Conservation (phyloP, 2,888 invertebrate genomes). For the Tenthredo notha region DNA sequence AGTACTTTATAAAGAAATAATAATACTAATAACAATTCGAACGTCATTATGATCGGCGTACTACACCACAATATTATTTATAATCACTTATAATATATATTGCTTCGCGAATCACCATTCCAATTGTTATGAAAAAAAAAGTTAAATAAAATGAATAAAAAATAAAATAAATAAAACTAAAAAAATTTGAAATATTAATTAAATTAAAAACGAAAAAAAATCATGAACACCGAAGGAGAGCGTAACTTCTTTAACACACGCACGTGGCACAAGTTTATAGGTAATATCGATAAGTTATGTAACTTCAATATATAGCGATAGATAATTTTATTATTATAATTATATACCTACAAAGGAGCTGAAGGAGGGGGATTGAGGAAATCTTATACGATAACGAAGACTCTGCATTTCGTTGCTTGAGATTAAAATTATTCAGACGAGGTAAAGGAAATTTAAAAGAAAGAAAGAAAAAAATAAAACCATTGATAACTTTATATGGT, state of each 20-base stretch:
- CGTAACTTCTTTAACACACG: conserved; percentile 12
- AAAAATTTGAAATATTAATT: background rate
- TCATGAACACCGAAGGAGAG: conserved; percentile 22
- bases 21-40: background rate
- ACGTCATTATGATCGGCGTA: conserved; percentile 4
- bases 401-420: background rate
- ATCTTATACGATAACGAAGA: conserved; percentile 7
- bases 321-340: conserved; percentile 28
- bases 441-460: no score
- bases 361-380: conserved; percentile 13
- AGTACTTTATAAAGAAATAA: conserved; percentile 69
- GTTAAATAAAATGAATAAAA: background rate
- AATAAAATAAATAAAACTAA: background rate
- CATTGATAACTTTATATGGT: background rate
- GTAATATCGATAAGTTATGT: conserved; percentile 7
- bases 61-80: background rate
- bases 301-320: conserved; percentile 13
- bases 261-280: conserved; percentile 14
- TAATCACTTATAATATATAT: background rate
- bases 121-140: background rate
- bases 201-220: background rate
- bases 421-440: background rate
- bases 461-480: background rate
- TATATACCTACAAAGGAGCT: background rate
- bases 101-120: conserved; percentile 15